These are phyloP conservation scores for Drosophila fulvimacula DNA, from an alignment of 2,888 invertebrate species.

Conservation along the genomic window DNA sequence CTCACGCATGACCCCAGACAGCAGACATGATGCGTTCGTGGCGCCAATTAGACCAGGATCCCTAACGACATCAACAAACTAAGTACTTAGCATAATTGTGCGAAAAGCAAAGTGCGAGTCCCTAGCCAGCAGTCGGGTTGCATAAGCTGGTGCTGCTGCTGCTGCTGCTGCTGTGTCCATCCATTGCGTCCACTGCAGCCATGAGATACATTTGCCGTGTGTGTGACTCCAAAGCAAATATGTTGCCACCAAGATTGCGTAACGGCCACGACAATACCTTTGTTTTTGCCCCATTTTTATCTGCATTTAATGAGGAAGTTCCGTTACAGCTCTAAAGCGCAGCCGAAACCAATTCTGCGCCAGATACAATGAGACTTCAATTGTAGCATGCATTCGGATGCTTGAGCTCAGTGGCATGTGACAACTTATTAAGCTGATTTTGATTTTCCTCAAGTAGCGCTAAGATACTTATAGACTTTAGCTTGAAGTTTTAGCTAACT, in stretches of 20 bases:
- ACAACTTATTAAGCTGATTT: background rate
- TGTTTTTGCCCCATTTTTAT: conserved; percentile 1
- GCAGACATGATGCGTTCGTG: conserved; percentile 32
- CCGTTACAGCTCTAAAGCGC: conserved; percentile 4
- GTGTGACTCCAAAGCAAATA: background rate
- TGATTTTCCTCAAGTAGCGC: background rate
- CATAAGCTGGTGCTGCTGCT: conserved; percentile 23
- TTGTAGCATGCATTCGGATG: background rate
- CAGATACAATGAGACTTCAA: background rate
- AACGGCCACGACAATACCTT: conserved; percentile 16
- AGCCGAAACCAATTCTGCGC: conserved; percentile 3
- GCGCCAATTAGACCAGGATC: conserved; percentile 49
- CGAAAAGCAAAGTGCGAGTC: conserved; percentile 21
- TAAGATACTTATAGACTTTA: conserved; percentile 9
- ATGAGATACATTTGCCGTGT: conserved; percentile 18
- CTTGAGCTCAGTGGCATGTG: background rate
- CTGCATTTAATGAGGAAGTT: conserved; percentile 16
- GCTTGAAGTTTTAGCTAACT: background rate
- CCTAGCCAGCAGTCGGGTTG: conserved; percentile 8
- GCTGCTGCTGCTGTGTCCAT: background rate
- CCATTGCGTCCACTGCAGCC: conserved; percentile 9
- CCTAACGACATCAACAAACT: conserved; percentile 48
- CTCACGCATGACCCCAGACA: conserved; percentile 2
- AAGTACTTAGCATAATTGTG: conserved; percentile 51
- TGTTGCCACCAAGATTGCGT: conserved; percentile 3